Conservation (phyloP, 53 echinoderm and acorn worm genomes). For the Stichopus horrens region DNA sequence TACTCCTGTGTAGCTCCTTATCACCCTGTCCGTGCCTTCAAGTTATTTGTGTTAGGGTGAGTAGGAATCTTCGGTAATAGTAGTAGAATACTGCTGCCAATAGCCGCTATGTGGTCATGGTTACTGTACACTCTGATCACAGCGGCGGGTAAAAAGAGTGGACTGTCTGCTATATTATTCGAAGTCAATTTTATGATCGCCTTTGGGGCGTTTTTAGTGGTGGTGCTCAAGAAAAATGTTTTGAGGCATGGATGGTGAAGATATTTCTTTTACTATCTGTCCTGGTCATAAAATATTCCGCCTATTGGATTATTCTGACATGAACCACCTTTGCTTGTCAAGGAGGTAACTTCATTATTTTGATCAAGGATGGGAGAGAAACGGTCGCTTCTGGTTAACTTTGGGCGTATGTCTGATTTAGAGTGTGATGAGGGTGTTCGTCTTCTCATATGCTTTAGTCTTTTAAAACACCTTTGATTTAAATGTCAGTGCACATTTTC, state of each 20-base stretch:
- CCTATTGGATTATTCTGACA: slow-evolving; percentile 40
- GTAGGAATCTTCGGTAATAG: neutral
- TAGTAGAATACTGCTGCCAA: slow-evolving; percentile 5
- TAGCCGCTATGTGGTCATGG: neutral
- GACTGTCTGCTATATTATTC: neutral
- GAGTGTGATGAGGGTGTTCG: too few relatives aligned
- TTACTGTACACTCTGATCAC: slow-evolving; percentile 13
- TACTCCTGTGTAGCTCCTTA: neutral
- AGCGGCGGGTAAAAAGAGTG: neutral
- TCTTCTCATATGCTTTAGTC: too few relatives aligned
- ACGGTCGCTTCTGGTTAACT: too few relatives aligned
- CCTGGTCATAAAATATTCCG: slow-evolving; percentile 22
- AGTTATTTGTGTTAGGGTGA: slow-evolving; percentile 33
- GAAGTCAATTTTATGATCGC: slow-evolving; percentile 34
- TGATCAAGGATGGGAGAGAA: too few relatives aligned
- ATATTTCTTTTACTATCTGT: neutral
- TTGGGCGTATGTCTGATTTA: too few relatives aligned
- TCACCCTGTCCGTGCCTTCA: neutral
- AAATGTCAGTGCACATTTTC: too few relatives aligned
- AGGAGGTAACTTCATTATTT: too few relatives aligned
- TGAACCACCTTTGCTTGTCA: slow-evolving; percentile 16
- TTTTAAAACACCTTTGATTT: too few relatives aligned
- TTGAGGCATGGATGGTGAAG: neutral
- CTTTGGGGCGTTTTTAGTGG: slow-evolving; percentile 20
- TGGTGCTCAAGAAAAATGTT: slow-evolving; percentile 1